Evolutionary conservation across 2,113 vertebrate species (phyloP), one percentile per base, ranked within the genome.

Genomic region (Formicarius rufipectus): DNA sequence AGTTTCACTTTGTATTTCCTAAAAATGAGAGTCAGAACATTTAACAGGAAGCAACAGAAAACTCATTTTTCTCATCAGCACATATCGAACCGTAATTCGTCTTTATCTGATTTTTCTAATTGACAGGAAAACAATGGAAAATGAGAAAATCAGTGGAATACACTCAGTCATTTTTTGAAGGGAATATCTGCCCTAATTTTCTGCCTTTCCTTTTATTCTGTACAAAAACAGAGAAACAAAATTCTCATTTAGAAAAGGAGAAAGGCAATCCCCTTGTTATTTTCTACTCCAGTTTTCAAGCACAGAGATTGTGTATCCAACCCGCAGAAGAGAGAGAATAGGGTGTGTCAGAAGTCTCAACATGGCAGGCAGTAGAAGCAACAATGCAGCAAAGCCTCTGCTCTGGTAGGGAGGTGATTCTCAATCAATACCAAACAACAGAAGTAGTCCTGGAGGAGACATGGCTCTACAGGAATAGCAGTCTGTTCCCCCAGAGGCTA

Each of bases 321-420:
- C 12, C 4, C 16, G 20, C 3, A 39, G 33, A 50, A 63, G 5
- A 66, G 35, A 44, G 0, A 1, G 59, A 47, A 47, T 23, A 55
- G 1, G 0, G 0, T 9, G 9, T 12, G 23, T 77, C 16, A 49
- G 59, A 21, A 74, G 14, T 28, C 45, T 77, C 31, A 79, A 4
- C 1, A 1, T 7, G 33, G 16, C 39, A 50, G 16, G 31, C 35
- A 37, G 31, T 6, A 16, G 15, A 2, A 4, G 59, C 10, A 52
- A 17, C 9, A 10, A 1, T 4, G 18, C 72, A 86, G 52, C 27
- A 62, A 58, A 87, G 33, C 24, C 5, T 1, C 40, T 39, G 11
- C 1, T 0, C 28, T 59, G 66, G 44, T 7, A 3, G 4, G 18
- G 23, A 28, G 25, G 23, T 10, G 42, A 14, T 10, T 33, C 42